Evolutionary conservation across 2,888 invertebrate genomes (phyloP), one percentile per base, ranked within the genome.

Genomic region (Caenorhabditis sulstoni): DNA sequence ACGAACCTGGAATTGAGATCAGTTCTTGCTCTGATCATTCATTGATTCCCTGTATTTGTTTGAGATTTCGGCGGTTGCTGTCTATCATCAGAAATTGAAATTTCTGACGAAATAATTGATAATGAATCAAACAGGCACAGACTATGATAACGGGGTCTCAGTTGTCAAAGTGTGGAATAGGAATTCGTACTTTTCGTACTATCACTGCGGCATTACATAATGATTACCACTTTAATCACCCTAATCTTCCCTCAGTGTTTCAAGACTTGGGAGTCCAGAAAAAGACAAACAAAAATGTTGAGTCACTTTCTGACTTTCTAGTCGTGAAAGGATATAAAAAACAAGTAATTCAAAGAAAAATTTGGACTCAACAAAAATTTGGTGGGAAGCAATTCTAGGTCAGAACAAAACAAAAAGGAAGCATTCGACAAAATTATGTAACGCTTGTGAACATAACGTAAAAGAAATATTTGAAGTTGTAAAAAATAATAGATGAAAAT

Each of bases 1-100:
- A 91, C 86, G 82, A 91, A 90, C 92, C 91, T 91, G 81, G 39
- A 84, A 65, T 9, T 12, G 11, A 50, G 1, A 4, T 7, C 23
- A 16, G 12, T 8, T n/a, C n/a, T n/a, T n/a, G n/a, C n/a, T n/a
- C n/a, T n/a, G n/a, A n/a, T n/a, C n/a, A 47, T 59, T 23, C 20
- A 9, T 47, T 2, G 1, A 49, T 11, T 9, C 20, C n/a, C 16
- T 18, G 18, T 29, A 35, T n/a, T 44, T 16, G 2, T 29, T 14
- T 20, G 3, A 29, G 35, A n/a, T 64, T n/a, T n/a, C 37, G 29
- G 18, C 55, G 29, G 29, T 7, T 29, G 29, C 29, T 16, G 5
- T 12, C 5, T n/a, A 22, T 29, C 71, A 55, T 73, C 64, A 73
- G 55, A 64, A 57, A 58, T 16, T 49, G 39, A 39, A 29, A 35